phyloP scores from a whole-genome alignment of 35 echinoderm and acorn worm species.

The Ophiothrix spiculata region DNA sequence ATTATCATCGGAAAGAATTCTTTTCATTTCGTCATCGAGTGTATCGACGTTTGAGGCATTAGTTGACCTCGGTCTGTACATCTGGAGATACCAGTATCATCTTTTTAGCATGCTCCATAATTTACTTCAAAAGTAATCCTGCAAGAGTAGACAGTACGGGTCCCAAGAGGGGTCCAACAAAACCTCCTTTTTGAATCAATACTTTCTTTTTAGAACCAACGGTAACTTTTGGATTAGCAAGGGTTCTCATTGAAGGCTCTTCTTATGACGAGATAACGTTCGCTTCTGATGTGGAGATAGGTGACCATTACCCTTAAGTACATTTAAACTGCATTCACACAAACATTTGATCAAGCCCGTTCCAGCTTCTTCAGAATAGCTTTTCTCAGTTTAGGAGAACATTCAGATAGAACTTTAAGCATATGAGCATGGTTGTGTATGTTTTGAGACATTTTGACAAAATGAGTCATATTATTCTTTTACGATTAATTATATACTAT shows the following conservation, averaged over 20 bases:
- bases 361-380: not conserved
- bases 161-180: slow-evolving; percentile 14
- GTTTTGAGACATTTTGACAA: slow-evolving; percentile 13
- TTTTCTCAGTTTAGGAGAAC: not conserved
- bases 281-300: slow-evolving; percentile 14
- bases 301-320: slow-evolving; percentile 25
- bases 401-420: slow-evolving; percentile 9
- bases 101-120: slow-evolving; percentile 16
- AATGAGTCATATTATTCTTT: not conserved
- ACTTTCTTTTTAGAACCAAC: slow-evolving; percentile 11
- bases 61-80: not conserved
- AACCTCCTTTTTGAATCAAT: slow-evolving; percentile 28
- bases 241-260: not conserved
- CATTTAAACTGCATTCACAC: slow-evolving; percentile 28
- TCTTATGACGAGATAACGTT: slow-evolving; percentile 18
- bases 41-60: not conserved
- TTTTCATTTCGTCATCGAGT: slow-evolving; percentile 24
- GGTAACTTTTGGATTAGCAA: slow-evolving; percentile 5
- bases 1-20: slow-evolving; percentile 1
- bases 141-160: slow-evolving; percentile 7
- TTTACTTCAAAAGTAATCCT: not conserved
- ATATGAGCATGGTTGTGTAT: slow-evolving; percentile 21
- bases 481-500: not conserved
- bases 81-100: not conserved
- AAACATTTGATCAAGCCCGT: slow-evolving; percentile 26